A percentile compares a stretch with the other conserved stretches of the same genome.
Evolutionary conservation across 2,113 vertebrate species (phyloP).

Genomic region (Labrus mixtus): DNA sequence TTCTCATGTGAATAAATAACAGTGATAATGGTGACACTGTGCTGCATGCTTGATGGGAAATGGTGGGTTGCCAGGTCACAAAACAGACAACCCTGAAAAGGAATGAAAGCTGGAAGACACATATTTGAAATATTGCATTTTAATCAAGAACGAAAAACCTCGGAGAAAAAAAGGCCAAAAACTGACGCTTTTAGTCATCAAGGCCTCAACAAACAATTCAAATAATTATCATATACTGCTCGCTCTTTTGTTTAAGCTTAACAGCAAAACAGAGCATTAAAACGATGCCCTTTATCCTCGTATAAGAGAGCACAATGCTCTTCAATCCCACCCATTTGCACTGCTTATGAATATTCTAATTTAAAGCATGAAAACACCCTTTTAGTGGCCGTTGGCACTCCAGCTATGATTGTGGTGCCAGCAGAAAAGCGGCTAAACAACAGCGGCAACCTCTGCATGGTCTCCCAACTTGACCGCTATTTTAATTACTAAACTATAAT

Average conservation of each 20-base stretch:
- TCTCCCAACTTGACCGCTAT: constrained; percentile 72
- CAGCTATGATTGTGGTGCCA: constrained; percentile 51
- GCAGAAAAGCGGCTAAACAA: constrained; percentile 63
- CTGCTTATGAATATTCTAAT: constrained; percentile 77
- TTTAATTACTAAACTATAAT: constrained; percentile 77
- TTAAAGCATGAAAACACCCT: constrained; percentile 71
- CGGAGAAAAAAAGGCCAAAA: constrained; percentile 21
- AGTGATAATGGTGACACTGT: constrained; percentile 40
- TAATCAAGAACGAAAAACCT: constrained; percentile 1
- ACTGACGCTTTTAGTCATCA: constrained; percentile 28
- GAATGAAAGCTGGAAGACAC: constrained; percentile 39
- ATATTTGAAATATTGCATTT: constrained; percentile 39
- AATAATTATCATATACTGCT: constrained; percentile 23
- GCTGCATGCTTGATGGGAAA: constrained; percentile 50
- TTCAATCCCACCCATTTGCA: constrained; percentile 59
- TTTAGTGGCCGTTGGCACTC: constrained; percentile 65
- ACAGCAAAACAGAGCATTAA: constrained; percentile 46
- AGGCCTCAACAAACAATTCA: constrained; percentile 40
- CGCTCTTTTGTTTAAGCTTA: constrained; percentile 41
- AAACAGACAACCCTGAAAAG: constrained; percentile 38
- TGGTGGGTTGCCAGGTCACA: constrained; percentile 52
- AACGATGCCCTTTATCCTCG: constrained; percentile 67
- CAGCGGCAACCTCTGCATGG: constrained; percentile 63
- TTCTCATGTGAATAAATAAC: constrained; percentile 65
- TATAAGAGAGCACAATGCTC: constrained; percentile 55